Conservation (phyloP, 2,888 invertebrate species). For the Corbicula japonica region DNA sequence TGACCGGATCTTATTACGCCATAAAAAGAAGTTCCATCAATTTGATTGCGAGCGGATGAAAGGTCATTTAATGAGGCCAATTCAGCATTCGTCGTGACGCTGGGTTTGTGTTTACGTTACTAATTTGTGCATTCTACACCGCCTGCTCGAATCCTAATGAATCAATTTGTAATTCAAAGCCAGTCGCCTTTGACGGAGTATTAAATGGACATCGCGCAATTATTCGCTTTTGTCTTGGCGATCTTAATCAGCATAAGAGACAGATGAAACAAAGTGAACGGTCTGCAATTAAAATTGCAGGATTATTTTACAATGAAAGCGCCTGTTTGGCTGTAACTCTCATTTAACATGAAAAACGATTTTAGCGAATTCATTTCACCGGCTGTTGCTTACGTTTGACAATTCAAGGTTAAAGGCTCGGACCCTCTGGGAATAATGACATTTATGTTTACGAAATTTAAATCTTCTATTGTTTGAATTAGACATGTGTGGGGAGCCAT, state of each 20-base stretch:
- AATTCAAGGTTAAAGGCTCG: no score
- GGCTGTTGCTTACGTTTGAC: no score
- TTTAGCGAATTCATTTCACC: no score
- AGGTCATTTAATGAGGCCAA: constrained; percentile 29
- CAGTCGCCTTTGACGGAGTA: constrained; percentile 24
- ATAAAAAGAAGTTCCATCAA: constrained; percentile 58
- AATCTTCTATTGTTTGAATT: no score
- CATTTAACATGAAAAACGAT: no score
- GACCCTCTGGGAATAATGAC: no score
- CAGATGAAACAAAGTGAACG: no score
- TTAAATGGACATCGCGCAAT: constrained; percentile 31
- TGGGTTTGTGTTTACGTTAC: constrained; percentile 52
- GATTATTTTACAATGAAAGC: no score
- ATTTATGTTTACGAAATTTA: no score
- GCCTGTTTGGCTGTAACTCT: no score
- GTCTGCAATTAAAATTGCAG: no score
- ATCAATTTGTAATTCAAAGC: constrained; percentile 62
- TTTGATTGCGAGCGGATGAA: constrained; percentile 34
- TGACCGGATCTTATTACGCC: constrained; percentile 62
- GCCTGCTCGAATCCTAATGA: constrained; percentile 32
- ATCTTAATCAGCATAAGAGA: constrained; percentile 25
- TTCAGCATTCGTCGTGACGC: constrained; percentile 12
- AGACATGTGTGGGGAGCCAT: no score
- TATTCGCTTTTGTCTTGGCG: constrained; percentile 24
- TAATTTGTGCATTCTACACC: constrained; percentile 55